Evolutionary conservation across 2,888 invertebrate species (phyloP).

Genomic region (Cheilosia vulpina): DNA sequence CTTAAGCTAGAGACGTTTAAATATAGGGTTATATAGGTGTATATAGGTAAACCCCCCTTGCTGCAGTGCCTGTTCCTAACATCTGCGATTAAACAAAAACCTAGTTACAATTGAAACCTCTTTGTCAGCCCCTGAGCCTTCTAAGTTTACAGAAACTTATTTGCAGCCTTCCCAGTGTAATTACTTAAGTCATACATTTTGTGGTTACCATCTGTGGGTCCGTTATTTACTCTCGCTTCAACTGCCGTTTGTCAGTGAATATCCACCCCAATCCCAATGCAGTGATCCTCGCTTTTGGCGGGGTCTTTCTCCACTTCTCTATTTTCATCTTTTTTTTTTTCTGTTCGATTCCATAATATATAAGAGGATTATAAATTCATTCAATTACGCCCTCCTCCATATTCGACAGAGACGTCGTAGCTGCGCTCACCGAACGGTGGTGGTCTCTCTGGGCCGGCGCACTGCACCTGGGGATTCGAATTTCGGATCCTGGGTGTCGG

Average conservation of each 20-base stretch:
- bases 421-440: constrained; percentile 38
- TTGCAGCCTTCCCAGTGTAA: constrained; percentile 27
- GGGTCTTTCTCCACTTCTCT: constrained; percentile 7
- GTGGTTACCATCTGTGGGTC: constrained; percentile 33
- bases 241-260: constrained; percentile 29
- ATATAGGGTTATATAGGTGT: too few relatives aligned
- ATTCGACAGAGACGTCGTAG: constrained; percentile 57
- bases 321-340: neutral
- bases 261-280: neutral
- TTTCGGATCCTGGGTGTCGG: constrained; percentile 54
- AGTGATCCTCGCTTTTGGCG: constrained; percentile 5
- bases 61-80: too few relatives aligned
- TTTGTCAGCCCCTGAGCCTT: neutral
- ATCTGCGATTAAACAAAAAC: too few relatives aligned
- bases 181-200: constrained; percentile 61
- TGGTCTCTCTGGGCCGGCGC: constrained; percentile 57
- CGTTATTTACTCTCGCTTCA: constrained; percentile 28
- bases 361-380: constrained; percentile 63
- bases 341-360: constrained; percentile 19
- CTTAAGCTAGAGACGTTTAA: too few relatives aligned
- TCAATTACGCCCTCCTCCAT: constrained; percentile 68
- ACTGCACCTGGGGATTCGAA: constrained; percentile 44
- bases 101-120: too few relatives aligned
- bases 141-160: neutral
- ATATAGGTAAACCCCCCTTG: too few relatives aligned